Conservation (phyloP, 2,888 invertebrate genomes). For the Synergus umbraculus region DNA sequence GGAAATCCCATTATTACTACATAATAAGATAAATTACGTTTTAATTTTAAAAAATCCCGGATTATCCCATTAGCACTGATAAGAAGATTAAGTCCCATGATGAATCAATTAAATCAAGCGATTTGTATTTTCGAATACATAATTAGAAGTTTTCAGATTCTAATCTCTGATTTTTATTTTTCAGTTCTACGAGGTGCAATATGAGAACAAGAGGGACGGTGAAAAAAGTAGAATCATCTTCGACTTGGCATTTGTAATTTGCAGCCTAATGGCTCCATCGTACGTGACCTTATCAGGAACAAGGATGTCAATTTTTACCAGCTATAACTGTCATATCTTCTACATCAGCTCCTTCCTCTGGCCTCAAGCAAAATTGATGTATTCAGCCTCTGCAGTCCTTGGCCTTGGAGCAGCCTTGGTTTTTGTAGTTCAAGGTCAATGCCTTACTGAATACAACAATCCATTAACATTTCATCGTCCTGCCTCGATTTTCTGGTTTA, state of each 20-base stretch:
- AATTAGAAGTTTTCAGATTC: neutral
- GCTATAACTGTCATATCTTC: neutral
- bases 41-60: too few species aligned
- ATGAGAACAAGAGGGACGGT: neutral
- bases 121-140: too few species aligned
- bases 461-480: neutral
- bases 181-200: neutral
- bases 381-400: neutral
- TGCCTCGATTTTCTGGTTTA: neutral
- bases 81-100: too few species aligned
- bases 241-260: neutral
- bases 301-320: slow-evolving; percentile 9
- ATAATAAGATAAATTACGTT: too few species aligned
- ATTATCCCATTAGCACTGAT: too few species aligned
- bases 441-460: neutral
- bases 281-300: slow-evolving; percentile 20
- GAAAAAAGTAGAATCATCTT: neutral
- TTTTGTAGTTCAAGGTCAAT: slow-evolving; percentile 8
- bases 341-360: neutral
- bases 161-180: neutral
- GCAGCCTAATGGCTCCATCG: slow-evolving; percentile 4
- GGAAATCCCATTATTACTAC: too few species aligned
- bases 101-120: too few species aligned
- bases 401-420: slow-evolving; percentile 5
- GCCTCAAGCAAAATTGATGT: neutral